Evolutionary conservation across 1,140 invertebrate genomes (phyloP), one percentile per base, ranked within the genome.

Genomic region (Ips typographus): DNA sequence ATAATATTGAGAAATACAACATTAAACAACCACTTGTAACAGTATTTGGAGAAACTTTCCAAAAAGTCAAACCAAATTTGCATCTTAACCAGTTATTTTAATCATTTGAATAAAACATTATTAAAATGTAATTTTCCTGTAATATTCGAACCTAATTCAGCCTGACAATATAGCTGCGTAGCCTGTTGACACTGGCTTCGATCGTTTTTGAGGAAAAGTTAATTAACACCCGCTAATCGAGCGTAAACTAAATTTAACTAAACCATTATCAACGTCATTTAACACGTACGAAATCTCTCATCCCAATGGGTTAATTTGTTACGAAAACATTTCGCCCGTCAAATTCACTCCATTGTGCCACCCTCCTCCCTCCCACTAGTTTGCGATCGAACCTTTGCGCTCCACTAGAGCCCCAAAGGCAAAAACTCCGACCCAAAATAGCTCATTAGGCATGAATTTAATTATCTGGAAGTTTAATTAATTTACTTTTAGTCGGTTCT

Each of bases 381-480:
- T 49, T 22, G 6, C 38, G 57, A 59, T 59, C 38, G 57, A 59
- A 8, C 57, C 40, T 38, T 59, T 59, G 6, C 38, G 57, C 57
- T 65, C 40, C 7, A 65, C 40, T 53, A 53, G 51, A 22, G 40
- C 40, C 36, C 40, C 8, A 22, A 56, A 40, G 44, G 62, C 44
- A 65, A 55, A 53, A 65, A 65, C 7, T 41, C 51, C 7, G n/a
- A 22, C 40, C 60, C 5, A 8, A 59, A 42, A 59, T 59, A 59
- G 38, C 57, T 59, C 57, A 59, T 59, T 59, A 59, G 57, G 57
- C 57, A 40, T 42, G 57, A 42, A 42, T 59, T 42, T 59, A 59
- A 59, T 59, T 59, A 59, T 59, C 57, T 59, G 57, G 40, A 59
- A 59, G 40, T 62, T 49, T 62, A 49, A 49, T 62, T 47, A 62